Conservation (phyloP, 2,797 vertebrate species). For the Notolepis coatsorum region DNA sequence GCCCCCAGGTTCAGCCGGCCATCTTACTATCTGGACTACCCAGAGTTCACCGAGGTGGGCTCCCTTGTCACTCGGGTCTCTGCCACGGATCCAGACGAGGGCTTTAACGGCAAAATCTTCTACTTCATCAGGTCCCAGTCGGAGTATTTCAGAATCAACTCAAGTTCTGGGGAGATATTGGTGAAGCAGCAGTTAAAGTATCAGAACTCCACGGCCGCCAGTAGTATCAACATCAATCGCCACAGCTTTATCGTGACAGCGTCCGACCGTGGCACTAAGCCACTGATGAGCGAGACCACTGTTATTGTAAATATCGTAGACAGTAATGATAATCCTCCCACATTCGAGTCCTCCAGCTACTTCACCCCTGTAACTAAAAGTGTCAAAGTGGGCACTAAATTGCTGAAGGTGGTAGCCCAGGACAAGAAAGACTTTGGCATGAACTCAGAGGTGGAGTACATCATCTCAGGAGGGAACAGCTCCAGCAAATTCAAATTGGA, state of each 20-base stretch:
- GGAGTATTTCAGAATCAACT: conserved; percentile 95
- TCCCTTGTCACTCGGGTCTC: conserved; percentile 90
- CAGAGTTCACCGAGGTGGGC: conserved; percentile 90
- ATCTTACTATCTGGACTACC: conserved; percentile 96
- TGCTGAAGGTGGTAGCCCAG: conserved; percentile 88
- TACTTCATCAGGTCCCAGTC: conserved; percentile 97
- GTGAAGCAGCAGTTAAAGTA: conserved; percentile 94
- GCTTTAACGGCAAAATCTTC: conserved; percentile 93
- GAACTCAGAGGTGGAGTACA: conserved; percentile 94
- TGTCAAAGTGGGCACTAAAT: conserved; percentile 89
- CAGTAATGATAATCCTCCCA: conserved; percentile 94
- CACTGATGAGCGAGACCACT: conserved; percentile 93
- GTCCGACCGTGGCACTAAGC: conserved; percentile 91
- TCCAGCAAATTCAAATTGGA: conserved; percentile 90
- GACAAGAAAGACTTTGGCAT: conserved; percentile 95
- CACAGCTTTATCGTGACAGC: conserved; percentile 97
- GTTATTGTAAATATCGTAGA: conserved; percentile 95
- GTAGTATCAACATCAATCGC: conserved; percentile 91
- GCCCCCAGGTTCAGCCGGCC: conserved; percentile 92
- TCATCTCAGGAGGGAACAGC: conserved; percentile 85
- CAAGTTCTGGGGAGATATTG: conserved; percentile 92
- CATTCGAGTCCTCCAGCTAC: conserved; percentile 85
- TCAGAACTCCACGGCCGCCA: conserved; percentile 88
- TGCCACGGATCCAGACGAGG: conserved; percentile 92
- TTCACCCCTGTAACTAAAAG: conserved; percentile 97